phyloP scores from a whole-genome alignment of 2,113 vertebrate genomes.

The Ailuropoda melanoleuca region DNA sequence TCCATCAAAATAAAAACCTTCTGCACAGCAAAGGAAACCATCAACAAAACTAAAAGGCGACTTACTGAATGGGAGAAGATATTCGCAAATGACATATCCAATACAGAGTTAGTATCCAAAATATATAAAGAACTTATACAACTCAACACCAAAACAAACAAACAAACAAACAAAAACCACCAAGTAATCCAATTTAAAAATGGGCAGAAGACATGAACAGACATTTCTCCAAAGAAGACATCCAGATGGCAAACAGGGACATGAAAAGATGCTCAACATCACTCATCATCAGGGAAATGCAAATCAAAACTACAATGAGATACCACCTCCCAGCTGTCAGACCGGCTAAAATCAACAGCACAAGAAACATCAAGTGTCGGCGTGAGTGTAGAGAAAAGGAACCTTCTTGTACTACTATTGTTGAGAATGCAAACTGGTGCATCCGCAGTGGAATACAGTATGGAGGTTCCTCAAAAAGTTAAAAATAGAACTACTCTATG shows the following conservation, averaged over 20 bases:
- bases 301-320: background rate
- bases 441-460: background rate
- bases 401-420: background rate
- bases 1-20: background rate
- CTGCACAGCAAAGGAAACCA: background rate
- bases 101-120: background rate
- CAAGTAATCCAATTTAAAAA: background rate
- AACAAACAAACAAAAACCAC: background rate
- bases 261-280: background rate
- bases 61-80: background rate
- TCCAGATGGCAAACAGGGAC: background rate
- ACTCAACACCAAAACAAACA: background rate
- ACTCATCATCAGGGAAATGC: background rate
- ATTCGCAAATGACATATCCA: background rate
- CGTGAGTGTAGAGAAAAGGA: background rate
- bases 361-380: background rate
- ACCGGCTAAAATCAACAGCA: background rate
- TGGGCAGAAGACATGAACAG: background rate
- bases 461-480: background rate
- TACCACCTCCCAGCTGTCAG: background rate
- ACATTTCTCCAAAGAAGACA: background rate
- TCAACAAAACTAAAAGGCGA: background rate
- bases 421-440: background rate
- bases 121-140: background rate
- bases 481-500: background rate